Conservation (phyloP, 2,113 vertebrate species). For the Pangasianodon hypophthalmus region DNA sequence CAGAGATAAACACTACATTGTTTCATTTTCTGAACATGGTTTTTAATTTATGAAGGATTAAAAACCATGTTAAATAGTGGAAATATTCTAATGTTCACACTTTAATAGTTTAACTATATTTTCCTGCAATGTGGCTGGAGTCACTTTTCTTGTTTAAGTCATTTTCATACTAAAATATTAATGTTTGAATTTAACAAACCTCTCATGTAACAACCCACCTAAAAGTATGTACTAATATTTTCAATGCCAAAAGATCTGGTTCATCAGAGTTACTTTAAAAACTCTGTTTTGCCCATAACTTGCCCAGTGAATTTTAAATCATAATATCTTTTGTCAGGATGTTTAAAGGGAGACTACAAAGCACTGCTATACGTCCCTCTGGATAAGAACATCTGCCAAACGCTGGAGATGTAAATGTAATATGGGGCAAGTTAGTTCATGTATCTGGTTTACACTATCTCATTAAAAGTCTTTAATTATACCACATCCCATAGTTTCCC, state of each 20-base stretch:
- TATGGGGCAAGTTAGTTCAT: neutral
- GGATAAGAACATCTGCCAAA: neutral
- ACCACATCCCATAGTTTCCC: neutral
- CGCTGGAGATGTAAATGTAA: slow-evolving; percentile 3
- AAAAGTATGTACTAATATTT: neutral
- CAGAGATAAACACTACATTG: neutral
- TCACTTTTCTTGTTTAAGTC: neutral
- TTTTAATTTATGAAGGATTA: neutral
- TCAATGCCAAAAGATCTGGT: neutral
- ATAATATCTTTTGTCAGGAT: neutral
- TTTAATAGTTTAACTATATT: neutral
- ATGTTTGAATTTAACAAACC: neutral
- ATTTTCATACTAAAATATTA: neutral
- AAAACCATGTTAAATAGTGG: neutral
- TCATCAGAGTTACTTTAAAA: neutral
- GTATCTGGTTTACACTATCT: neutral
- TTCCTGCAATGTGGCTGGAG: neutral
- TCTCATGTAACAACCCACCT: neutral
- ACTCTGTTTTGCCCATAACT: neutral
- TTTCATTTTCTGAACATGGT: neutral
- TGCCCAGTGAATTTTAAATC: neutral
- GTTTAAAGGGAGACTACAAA: neutral
- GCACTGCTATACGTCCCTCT: neutral
- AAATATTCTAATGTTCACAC: neutral
- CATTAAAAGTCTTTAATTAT: slow-evolving; percentile 14